These are phyloP conservation scores for Azemiops feae DNA, from an alignment of 2,113 vertebrate species.

Conservation along the genomic window DNA sequence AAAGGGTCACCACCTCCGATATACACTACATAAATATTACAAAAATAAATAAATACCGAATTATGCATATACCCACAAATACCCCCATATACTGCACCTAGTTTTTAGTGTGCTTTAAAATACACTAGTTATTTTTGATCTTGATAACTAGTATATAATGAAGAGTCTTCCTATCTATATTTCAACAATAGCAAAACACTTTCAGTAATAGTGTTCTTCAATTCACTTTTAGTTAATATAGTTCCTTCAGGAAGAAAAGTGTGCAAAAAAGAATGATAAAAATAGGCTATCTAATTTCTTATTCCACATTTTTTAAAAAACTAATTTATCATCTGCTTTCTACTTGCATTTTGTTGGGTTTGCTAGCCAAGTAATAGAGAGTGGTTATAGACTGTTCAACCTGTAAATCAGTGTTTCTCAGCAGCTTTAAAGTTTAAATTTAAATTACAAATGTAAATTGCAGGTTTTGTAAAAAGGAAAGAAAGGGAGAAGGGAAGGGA, in stretches of 20 bases:
- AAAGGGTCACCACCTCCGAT: too few species aligned
- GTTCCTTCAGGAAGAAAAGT: too few species aligned
- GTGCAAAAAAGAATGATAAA: not conserved
- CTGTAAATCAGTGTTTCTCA: not conserved
- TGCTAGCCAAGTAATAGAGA: not conserved
- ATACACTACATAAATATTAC: too few species aligned
- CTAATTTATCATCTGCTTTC: not conserved
- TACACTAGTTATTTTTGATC: not conserved
- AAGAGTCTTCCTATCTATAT: not conserved
- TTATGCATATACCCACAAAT: too few species aligned
- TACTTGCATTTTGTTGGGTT: not conserved
- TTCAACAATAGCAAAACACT: not conserved
- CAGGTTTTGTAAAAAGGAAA: too few species aligned
- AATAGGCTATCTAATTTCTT: not conserved
- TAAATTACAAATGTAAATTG: too few species aligned
- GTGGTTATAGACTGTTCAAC: not conserved
- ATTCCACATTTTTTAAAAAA: not conserved
- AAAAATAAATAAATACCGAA: too few species aligned
- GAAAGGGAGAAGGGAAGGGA: too few species aligned
- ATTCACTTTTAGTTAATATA: too few species aligned
- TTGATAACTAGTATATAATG: too few species aligned
- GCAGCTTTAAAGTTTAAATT: too few species aligned
- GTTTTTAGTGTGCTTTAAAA: not conserved
- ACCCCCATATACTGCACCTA: not conserved
- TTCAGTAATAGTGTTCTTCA: too few species aligned